Evolutionary conservation across 92 coral and sea anemone genomes (phyloP).

Genomic region (Galaxea fascicularis): DNA sequence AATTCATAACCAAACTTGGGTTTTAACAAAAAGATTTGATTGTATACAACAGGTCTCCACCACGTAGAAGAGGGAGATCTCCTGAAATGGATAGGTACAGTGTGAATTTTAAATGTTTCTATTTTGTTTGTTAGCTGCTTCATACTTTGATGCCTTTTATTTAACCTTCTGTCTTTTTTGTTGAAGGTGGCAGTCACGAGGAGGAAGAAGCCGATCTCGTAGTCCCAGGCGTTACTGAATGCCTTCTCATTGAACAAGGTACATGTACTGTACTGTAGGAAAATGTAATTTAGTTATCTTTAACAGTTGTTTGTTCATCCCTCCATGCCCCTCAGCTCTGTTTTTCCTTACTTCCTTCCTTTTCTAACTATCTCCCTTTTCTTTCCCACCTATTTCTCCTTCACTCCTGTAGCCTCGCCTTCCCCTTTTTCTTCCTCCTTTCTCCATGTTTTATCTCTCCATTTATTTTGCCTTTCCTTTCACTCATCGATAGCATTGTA

Average conservation of each 20-base stretch:
- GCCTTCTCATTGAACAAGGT: neutral
- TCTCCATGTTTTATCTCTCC: too few relatives aligned
- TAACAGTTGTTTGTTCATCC: too few relatives aligned
- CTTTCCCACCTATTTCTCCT: too few relatives aligned
- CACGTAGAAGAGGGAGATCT: conserved; percentile 45
- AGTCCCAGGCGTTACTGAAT: conserved; percentile 57
- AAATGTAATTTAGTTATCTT: too few relatives aligned
- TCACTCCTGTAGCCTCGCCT: too few relatives aligned
- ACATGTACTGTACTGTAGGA: neutral
- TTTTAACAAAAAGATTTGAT: neutral
- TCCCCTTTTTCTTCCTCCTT: too few relatives aligned
- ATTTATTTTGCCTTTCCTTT: neutral
- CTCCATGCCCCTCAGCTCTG: too few relatives aligned
- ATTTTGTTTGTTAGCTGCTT: neutral
- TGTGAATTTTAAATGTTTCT: neutral
- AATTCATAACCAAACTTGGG: neutral
- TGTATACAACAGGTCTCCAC: conserved; percentile 33
- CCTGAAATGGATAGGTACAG: conserved; percentile 44
- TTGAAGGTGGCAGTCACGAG: conserved; percentile 41
- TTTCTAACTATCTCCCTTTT: too few relatives aligned
- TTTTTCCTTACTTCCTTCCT: too few relatives aligned
- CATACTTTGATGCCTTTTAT: neutral
- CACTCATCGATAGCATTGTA: neutral
- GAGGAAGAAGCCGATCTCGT: conserved; percentile 73
- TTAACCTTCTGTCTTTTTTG: neutral